Evolutionary conservation across 2,797 vertebrate species (phyloP).

Genomic region (Miichthys miiuy): DNA sequence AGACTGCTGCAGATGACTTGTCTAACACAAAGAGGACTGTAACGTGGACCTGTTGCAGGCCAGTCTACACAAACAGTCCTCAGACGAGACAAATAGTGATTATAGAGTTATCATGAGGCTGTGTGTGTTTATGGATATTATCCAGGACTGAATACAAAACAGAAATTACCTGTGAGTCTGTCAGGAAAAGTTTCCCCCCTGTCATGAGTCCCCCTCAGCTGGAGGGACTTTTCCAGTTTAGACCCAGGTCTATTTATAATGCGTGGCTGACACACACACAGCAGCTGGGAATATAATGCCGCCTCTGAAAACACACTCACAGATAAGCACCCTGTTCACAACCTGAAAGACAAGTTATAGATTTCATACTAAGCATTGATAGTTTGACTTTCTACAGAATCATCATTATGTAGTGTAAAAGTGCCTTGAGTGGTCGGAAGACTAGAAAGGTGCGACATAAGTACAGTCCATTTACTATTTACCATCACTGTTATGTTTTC

Average conservation of each 20-base stretch:
- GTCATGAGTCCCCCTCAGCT: slow-evolving; percentile 32
- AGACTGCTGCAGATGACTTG: background rate
- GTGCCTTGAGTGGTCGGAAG: too few relatives aligned
- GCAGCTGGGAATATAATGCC: slow-evolving; percentile 63
- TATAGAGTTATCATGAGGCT: slow-evolving; percentile 23
- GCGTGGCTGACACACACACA: slow-evolving; percentile 36
- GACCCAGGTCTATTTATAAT: slow-evolving; percentile 70
- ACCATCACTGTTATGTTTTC: background rate
- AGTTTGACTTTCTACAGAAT: background rate
- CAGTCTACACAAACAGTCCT: background rate
- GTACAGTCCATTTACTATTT: too few relatives aligned
- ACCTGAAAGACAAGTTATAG: background rate
- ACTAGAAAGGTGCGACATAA: too few relatives aligned
- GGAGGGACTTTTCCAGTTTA: slow-evolving; percentile 66
- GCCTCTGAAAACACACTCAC: slow-evolving; percentile 31
- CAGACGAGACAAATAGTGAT: slow-evolving; percentile 29
- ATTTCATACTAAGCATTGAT: background rate
- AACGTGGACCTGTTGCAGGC: slow-evolving; percentile 1
- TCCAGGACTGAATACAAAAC: slow-evolving; percentile 24
- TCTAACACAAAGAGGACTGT: background rate
- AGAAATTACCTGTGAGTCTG: slow-evolving; percentile 33
- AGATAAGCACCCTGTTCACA: slow-evolving; percentile 27
- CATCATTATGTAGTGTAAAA: background rate
- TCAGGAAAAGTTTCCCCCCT: slow-evolving; percentile 16
- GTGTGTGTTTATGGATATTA: slow-evolving; percentile 22